phyloP scores from a whole-genome alignment of 2,797 vertebrate genomes.

The Hippocampus kuda region DNA sequence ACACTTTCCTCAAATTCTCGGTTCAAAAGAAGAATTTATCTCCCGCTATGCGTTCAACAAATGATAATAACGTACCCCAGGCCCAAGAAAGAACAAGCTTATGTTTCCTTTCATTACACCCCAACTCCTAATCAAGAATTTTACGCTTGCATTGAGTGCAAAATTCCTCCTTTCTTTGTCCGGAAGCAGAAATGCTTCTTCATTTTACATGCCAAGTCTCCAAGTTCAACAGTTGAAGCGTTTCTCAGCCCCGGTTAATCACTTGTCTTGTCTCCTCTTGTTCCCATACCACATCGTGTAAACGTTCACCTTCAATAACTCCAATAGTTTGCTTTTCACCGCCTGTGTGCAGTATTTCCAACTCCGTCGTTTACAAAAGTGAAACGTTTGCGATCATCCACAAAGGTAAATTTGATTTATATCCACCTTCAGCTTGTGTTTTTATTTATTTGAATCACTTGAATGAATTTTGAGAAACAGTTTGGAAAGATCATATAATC shows the following conservation, averaged over 20 bases:
- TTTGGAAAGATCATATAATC: too few species aligned
- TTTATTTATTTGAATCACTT: too few species aligned
- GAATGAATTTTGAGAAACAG: too few species aligned
- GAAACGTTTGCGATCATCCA: too few species aligned
- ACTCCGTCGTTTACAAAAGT: not conserved
- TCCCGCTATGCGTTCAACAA: not conserved
- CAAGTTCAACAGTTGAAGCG: conserved; percentile 28
- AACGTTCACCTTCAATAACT: conserved; percentile 12
- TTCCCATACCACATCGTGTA: conserved; percentile 20
- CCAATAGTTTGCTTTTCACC: not conserved
- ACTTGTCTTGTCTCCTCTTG: conserved; percentile 21
- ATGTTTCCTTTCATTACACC: conserved; percentile 40
- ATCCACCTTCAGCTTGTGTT: too few species aligned
- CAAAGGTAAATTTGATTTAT: too few species aligned
- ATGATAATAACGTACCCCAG: conserved; percentile 43
- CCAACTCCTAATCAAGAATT: conserved; percentile 59
- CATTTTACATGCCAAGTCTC: conserved; percentile 47
- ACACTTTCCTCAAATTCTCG: not conserved
- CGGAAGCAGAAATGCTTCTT: conserved; percentile 49
- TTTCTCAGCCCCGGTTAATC: conserved; percentile 36
- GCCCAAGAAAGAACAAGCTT: conserved; percentile 35
- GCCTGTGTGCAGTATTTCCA: not conserved
- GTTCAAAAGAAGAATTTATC: not conserved
- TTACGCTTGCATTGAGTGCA: conserved; percentile 45
- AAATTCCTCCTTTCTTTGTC: conserved; percentile 41